Conservation (phyloP, 2,113 vertebrate species). For the Fulica atra region DNA sequence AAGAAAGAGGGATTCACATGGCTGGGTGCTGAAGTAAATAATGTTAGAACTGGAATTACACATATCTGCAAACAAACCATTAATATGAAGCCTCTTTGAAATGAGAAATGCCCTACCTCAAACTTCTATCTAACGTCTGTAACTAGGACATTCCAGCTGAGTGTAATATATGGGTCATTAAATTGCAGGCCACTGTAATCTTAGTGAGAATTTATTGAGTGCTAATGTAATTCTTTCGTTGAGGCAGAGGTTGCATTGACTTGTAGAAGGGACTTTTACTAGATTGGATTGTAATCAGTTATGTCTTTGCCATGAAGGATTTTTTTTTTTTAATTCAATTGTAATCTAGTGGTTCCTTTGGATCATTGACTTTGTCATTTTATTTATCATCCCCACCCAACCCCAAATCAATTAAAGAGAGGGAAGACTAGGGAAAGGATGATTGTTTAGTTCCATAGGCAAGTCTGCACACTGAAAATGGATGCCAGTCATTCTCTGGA, state of each 20-base stretch:
- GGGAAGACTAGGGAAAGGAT: not conserved
- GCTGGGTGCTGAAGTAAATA: slow-evolving; percentile 11
- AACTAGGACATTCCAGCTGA: slow-evolving; percentile 65
- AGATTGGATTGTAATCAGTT: slow-evolving; percentile 84
- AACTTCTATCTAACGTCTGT: slow-evolving; percentile 69
- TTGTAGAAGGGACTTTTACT: slow-evolving; percentile 76
- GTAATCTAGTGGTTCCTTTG: slow-evolving; percentile 74
- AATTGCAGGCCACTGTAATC: slow-evolving; percentile 77
- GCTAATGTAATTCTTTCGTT: slow-evolving; percentile 80
- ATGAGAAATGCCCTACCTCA: slow-evolving; percentile 55
- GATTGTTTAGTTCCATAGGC: not conserved
- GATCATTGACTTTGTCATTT: slow-evolving; percentile 74
- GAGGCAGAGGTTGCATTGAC: slow-evolving; percentile 78
- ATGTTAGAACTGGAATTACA: not conserved
- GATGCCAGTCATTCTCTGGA: not conserved
- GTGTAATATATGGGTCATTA: slow-evolving; percentile 78
- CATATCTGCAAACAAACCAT: slow-evolving; percentile 13
- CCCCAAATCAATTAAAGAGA: slow-evolving; percentile 30
- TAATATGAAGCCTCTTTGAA: not conserved
- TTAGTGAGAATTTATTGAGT: slow-evolving; percentile 80
- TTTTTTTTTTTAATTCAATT: slow-evolving; percentile 67
- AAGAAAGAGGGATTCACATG: not conserved
- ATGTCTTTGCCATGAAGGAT: slow-evolving; percentile 71
- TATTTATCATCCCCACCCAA: slow-evolving; percentile 72
- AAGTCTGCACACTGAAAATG: not conserved